Percentiles rank a stretch among this genome's conserved stretches.
Conservation (phyloP, 2,797 vertebrate species). For the Hydrophis major region DNA sequence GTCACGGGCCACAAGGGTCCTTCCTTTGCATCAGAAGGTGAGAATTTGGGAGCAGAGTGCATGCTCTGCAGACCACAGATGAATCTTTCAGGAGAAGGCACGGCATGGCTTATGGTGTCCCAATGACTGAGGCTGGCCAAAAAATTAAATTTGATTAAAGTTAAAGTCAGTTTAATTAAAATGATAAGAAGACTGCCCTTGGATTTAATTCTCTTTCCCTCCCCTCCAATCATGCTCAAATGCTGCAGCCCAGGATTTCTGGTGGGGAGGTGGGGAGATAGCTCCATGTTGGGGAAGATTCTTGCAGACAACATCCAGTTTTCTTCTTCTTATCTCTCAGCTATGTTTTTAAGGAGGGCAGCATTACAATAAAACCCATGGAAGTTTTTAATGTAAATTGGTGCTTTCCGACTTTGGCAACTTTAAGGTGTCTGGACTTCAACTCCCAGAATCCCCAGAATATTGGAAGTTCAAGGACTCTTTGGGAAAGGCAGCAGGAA, state of each 20-base stretch:
- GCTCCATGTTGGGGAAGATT: neutral
- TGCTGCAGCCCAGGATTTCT: neutral
- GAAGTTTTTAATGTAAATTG: neutral
- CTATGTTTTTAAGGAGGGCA: neutral
- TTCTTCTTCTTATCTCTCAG: neutral
- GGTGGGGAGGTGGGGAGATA: neutral
- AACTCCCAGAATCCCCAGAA: neutral
- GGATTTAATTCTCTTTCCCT: neutral
- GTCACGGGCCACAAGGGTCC: neutral
- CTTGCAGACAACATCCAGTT: neutral
- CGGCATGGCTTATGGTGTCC: neutral
- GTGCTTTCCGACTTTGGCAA: neutral
- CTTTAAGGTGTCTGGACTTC: neutral
- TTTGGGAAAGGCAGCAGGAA: neutral
- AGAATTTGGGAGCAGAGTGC: neutral
- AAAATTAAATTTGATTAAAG: neutral
- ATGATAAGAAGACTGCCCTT: neutral
- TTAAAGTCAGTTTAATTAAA: neutral
- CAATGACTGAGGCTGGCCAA: neutral
- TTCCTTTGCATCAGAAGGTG: neutral
- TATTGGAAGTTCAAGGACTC: neutral
- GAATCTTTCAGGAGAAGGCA: neutral
- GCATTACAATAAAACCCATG: neutral
- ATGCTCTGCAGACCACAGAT: neutral
- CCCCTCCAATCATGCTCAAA: neutral